A percentile compares a stretch with the other conserved stretches of the same genome.
Evolutionary conservation across 2,888 invertebrate species (phyloP).

Genomic region (Opisthograptis luteolata): DNA sequence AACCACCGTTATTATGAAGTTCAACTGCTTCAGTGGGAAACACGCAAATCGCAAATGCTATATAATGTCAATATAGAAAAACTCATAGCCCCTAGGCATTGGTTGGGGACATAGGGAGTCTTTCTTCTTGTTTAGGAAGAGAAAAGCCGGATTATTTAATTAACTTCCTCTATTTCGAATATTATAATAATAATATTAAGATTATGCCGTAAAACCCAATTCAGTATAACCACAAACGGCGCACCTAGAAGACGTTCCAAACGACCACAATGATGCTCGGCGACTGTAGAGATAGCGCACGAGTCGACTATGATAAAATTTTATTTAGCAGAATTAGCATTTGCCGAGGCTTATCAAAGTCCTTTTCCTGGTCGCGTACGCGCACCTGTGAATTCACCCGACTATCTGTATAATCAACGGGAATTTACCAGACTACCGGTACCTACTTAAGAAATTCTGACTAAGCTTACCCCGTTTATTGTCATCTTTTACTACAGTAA

Average conservation of each 20-base stretch:
- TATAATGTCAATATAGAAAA: background rate
- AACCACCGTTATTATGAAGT: constrained; percentile 58
- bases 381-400: constrained; percentile 50
- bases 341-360: constrained; percentile 63
- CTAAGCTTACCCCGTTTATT: constrained; percentile 11
- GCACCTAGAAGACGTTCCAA: constrained; percentile 15
- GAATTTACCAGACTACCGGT: constrained; percentile 25
- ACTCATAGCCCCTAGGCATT: no score
- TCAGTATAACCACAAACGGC: constrained; percentile 6
- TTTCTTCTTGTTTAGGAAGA: no score
- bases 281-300: constrained; percentile 50
- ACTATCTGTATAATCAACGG: constrained; percentile 23
- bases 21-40: constrained; percentile 38
- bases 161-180: background rate
- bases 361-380: constrained; percentile 49
- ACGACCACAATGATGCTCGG: constrained; percentile 9
- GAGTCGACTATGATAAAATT: constrained; percentile 64
- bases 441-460: constrained; percentile 19
- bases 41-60: constrained; percentile 41
- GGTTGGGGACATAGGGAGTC: no score
- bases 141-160: no score
- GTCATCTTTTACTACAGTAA: constrained; percentile 22
- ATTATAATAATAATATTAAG: constrained; percentile 2
- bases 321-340: constrained; percentile 72
- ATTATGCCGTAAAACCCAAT: constrained; percentile 21